Evolutionary conservation across 2,888 invertebrate genomes (phyloP).

Genomic region (Watsonalla cultraria): DNA sequence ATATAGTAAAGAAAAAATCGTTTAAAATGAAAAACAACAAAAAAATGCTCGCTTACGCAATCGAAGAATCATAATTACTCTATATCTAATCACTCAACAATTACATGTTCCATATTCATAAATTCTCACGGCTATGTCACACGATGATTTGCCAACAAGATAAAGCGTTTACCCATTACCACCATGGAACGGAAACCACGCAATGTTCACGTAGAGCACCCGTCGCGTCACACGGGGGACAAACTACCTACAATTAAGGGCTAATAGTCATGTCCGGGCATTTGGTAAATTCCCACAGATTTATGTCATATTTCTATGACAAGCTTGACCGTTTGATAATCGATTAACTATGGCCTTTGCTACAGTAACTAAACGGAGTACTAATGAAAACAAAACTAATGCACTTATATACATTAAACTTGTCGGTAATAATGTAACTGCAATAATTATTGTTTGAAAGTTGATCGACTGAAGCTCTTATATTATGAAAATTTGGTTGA

Average conservation of each 20-base stretch:
- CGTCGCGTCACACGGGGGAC: slow-evolving; percentile 16
- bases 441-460: too few species aligned
- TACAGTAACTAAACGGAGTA: too few species aligned
- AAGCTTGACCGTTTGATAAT: background rate
- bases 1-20: too few species aligned
- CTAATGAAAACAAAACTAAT: too few species aligned
- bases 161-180: slow-evolving; percentile 49
- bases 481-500: too few species aligned
- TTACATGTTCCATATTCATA: slow-evolving; percentile 7
- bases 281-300: slow-evolving; percentile 48
- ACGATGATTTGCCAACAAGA: slow-evolving; percentile 49
- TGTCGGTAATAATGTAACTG: too few species aligned
- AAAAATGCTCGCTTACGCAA: too few species aligned
- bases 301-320: slow-evolving; percentile 6
- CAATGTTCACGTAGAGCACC: slow-evolving; percentile 24
- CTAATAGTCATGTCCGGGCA: slow-evolving; percentile 39
- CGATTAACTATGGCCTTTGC: background rate
- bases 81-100: background rate
- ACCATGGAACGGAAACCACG: slow-evolving; percentile 31
- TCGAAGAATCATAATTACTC: too few species aligned
- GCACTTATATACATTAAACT: too few species aligned
- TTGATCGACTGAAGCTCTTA: too few species aligned
- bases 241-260: slow-evolving; percentile 45
- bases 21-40: too few species aligned
- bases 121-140: slow-evolving; percentile 38